A percentile compares a stretch with the other conserved stretches of the same genome.
Conservation (phyloP, 2,797 vertebrate species). For the Chaunax sp. region DNA sequence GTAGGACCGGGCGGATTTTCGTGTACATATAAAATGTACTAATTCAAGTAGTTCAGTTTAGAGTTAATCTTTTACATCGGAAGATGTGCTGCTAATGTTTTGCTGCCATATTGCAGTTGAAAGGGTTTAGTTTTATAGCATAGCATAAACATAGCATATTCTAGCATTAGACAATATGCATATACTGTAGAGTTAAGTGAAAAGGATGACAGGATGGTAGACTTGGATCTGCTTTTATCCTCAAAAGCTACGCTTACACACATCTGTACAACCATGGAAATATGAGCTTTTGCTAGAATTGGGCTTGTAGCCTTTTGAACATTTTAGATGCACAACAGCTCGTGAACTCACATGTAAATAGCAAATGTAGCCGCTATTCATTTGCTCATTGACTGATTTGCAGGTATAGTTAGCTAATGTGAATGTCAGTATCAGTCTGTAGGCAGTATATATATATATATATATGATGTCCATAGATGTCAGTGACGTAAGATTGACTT, state of each 20-base stretch:
- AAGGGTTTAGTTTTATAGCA: neutral
- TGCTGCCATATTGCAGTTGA: no score
- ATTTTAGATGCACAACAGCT: neutral
- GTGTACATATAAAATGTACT: no score
- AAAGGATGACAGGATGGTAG: neutral
- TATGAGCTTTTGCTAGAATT: neutral
- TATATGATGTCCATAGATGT: neutral
- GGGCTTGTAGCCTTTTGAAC: neutral
- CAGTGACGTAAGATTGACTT: no score
- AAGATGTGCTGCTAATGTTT: neutral
- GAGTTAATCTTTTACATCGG: neutral
- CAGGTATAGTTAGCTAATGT: neutral
- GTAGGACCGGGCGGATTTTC: neutral
- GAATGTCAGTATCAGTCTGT: neutral
- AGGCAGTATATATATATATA: neutral
- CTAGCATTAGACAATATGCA: neutral
- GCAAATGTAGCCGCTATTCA: neutral
- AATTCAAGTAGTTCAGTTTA: neutral
- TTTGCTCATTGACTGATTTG: neutral
- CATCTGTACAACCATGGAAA: constrained; percentile 5
- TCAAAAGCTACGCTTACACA: neutral
- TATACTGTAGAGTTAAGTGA: neutral
- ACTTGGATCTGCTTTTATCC: neutral
- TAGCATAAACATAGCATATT: neutral
- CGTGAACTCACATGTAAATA: neutral